These are phyloP conservation scores for Pecten maximus DNA, from an alignment of 2,888 invertebrate genomes.

Conservation along the genomic window DNA sequence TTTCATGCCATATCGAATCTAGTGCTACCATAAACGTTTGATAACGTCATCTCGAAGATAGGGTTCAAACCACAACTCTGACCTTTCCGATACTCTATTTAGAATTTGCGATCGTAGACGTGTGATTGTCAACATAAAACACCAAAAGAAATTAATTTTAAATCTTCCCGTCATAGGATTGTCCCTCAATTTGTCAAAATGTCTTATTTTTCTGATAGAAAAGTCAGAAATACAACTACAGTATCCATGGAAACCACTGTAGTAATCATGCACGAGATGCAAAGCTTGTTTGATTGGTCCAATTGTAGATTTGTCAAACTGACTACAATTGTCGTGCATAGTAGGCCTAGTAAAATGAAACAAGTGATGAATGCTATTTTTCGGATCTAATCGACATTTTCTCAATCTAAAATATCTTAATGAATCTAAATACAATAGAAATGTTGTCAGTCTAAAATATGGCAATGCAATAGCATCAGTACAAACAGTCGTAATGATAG, in stretches of 20 bases:
- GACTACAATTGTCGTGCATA: background rate
- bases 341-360: background rate
- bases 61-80: conserved; percentile 49
- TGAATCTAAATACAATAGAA: background rate
- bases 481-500: no score
- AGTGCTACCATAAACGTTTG: conserved; percentile 37
- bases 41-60: conserved; percentile 49
- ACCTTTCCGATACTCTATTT: conserved; percentile 39
- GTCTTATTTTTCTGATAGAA: conserved; percentile 10
- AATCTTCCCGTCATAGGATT: conserved; percentile 20
- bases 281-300: background rate
- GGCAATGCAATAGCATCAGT: no score
- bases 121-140: conserved; percentile 32
- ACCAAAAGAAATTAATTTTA: conserved; percentile 30
- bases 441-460: background rate
- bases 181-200: conserved; percentile 30
- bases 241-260: background rate
- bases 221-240: background rate
- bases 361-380: background rate
- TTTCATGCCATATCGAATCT: conserved; percentile 39
- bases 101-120: conserved; percentile 7
- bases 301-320: conserved; percentile 29
- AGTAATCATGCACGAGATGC: background rate
- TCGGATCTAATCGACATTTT: background rate
- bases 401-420: background rate